Percentiles rank a stretch among this genome's conserved stretches.
phyloP scores from a whole-genome alignment of 2,797 vertebrate genomes.

The Mycteria americana region DNA sequence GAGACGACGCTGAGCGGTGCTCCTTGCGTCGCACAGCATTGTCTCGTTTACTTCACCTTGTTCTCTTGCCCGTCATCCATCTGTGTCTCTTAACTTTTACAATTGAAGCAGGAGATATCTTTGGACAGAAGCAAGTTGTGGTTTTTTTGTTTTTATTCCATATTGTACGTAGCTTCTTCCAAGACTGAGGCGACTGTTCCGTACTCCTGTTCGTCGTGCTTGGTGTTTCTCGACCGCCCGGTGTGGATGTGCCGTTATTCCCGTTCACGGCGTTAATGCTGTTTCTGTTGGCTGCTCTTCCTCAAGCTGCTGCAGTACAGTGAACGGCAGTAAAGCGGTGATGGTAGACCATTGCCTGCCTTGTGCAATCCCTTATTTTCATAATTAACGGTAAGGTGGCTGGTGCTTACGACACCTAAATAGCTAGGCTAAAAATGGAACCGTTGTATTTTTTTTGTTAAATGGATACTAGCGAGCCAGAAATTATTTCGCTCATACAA shows the following conservation, averaged over 20 bases:
- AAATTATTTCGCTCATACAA: not conserved
- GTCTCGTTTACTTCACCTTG: not conserved
- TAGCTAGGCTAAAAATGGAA: not conserved
- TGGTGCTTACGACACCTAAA: not conserved
- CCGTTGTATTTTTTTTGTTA: not conserved
- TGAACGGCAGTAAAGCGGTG: not conserved
- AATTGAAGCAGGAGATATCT: not conserved
- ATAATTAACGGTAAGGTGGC: not conserved
- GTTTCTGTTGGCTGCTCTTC: not conserved
- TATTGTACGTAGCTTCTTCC: not conserved
- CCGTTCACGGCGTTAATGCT: too few species aligned
- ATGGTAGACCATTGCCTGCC: not conserved
- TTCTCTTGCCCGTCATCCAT: not conserved
- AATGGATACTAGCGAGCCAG: not conserved
- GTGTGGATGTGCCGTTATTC: too few species aligned
- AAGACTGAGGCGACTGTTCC: too few species aligned
- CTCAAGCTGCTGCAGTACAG: not conserved
- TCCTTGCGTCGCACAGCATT: rapidly evolving
- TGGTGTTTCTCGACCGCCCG: rapidly evolving
- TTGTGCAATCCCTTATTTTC: not conserved
- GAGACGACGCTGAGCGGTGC: rapidly evolving
- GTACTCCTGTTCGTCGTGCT: rapidly evolving
- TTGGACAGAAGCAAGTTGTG: too few species aligned
- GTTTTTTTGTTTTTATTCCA: not conserved
- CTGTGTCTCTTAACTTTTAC: not conserved